Evolutionary conservation across 2,888 invertebrate genomes (phyloP).

Genomic region (Ptychoptera albimana): DNA sequence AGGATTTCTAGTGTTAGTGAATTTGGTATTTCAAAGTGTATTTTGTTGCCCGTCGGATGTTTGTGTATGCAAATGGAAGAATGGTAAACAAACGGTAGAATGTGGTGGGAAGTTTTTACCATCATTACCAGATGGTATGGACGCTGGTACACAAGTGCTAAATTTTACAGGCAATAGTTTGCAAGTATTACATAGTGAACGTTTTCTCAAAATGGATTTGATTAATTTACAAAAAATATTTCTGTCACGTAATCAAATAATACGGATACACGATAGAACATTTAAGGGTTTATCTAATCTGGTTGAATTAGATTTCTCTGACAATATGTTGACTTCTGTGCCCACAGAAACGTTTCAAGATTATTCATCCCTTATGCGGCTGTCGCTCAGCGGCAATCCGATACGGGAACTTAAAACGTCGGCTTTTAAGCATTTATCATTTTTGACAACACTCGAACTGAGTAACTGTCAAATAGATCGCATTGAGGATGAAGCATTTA

Average conservation of each 20-base stretch:
- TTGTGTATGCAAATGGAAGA: constrained; percentile 85
- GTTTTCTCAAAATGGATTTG: constrained; percentile 61
- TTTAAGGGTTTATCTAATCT: constrained; percentile 74
- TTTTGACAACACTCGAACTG: constrained; percentile 65
- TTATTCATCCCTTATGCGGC: constrained; percentile 66
- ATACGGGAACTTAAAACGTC: constrained; percentile 53
- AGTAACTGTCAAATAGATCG: constrained; percentile 62
- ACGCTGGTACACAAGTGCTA: constrained; percentile 72
- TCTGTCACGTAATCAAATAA: constrained; percentile 60
- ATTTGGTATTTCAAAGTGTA: background rate
- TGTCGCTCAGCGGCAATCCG: constrained; percentile 67
- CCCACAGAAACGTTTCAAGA: constrained; percentile 66
- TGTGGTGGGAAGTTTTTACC: constrained; percentile 65
- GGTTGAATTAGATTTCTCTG: constrained; percentile 74
- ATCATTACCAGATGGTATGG: constrained; percentile 61
- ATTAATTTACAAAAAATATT: constrained; percentile 79
- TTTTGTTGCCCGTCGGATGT: constrained; percentile 46
- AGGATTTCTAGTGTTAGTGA: constrained; percentile 2
- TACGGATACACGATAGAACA: constrained; percentile 60
- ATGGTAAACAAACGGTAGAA: constrained; percentile 80
- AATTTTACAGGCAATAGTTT: constrained; percentile 74
- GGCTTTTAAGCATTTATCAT: constrained; percentile 57
- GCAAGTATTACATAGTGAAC: constrained; percentile 58
- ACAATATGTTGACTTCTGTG: constrained; percentile 60
- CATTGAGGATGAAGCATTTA: constrained; percentile 66